phyloP scores from a whole-genome alignment of 2,888 invertebrate species.

The Odontothrips loti region DNA sequence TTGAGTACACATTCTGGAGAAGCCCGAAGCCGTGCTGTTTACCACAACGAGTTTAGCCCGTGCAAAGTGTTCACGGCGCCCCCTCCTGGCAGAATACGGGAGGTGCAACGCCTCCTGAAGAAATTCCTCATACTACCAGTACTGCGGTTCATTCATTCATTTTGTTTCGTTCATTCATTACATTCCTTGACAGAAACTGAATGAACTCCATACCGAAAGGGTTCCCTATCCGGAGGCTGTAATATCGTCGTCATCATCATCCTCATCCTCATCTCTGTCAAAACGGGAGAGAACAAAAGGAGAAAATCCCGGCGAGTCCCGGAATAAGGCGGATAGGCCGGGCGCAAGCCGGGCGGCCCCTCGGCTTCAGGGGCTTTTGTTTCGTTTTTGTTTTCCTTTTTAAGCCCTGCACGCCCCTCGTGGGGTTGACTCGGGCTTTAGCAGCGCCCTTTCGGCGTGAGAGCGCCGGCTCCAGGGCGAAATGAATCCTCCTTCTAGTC shows the following conservation, averaged over 20 bases:
- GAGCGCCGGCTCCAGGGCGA: not conserved
- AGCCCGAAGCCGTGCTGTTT: too few species aligned
- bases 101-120: not conserved
- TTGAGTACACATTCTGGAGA: not conserved
- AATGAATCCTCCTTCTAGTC: too few species aligned
- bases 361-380: not conserved
- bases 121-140: not conserved
- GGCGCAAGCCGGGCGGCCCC: not conserved
- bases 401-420: not conserved
- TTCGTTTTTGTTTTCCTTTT: constrained; percentile 7
- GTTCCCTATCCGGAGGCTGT: constrained; percentile 10
- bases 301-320: constrained; percentile 9
- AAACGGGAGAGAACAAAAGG: constrained; percentile 18
- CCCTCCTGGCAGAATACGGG: too few species aligned
- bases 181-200: constrained; percentile 20
- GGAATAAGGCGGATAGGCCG: not conserved
- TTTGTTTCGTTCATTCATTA: constrained; percentile 25
- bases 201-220: not conserved
- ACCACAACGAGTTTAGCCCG: too few species aligned
- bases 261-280: constrained; percentile 21
- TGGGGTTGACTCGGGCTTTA: too few species aligned
- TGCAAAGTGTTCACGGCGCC: too few species aligned
- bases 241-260: constrained; percentile 25
- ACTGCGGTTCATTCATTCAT: not conserved
- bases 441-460: not conserved